Evolutionary conservation across 2,113 vertebrate species (phyloP).

Genomic region (Isurus oxyrinchus): DNA sequence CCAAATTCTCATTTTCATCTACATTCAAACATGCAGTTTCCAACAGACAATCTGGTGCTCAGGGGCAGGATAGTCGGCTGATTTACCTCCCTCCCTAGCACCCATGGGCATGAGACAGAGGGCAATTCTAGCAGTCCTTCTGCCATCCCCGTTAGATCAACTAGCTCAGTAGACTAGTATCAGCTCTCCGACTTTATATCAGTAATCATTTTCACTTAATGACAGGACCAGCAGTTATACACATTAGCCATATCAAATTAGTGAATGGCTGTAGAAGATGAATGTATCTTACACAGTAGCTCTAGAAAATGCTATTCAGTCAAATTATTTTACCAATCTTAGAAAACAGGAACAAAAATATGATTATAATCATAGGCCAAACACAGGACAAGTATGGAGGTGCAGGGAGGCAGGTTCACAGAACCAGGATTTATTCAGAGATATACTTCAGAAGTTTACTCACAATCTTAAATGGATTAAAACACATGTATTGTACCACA

Average conservation of each 20-base stretch:
- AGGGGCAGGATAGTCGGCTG: background rate
- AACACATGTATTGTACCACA: background rate
- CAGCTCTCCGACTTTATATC: background rate
- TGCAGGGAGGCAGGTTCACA: background rate
- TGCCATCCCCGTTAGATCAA: background rate
- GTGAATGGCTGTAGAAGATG: background rate
- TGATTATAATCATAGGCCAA: background rate
- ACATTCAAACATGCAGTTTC: background rate
- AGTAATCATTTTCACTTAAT: background rate
- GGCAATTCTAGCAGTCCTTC: background rate
- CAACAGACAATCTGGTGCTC: background rate
- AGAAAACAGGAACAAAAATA: background rate
- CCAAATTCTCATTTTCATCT: background rate
- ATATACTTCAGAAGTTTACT: background rate
- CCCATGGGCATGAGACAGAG: background rate
- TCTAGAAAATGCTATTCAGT: background rate
- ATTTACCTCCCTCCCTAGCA: background rate
- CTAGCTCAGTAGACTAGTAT: background rate
- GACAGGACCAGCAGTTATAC: background rate
- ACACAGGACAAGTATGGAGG: background rate
- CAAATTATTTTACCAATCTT: background rate
- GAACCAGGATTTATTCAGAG: background rate
- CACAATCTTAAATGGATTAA: background rate
- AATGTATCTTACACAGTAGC: background rate
- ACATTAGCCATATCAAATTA: background rate